These are phyloP conservation scores for Nerophis lumbriciformis DNA, from an alignment of 2,113 vertebrate genomes.

Conservation along the genomic window DNA sequence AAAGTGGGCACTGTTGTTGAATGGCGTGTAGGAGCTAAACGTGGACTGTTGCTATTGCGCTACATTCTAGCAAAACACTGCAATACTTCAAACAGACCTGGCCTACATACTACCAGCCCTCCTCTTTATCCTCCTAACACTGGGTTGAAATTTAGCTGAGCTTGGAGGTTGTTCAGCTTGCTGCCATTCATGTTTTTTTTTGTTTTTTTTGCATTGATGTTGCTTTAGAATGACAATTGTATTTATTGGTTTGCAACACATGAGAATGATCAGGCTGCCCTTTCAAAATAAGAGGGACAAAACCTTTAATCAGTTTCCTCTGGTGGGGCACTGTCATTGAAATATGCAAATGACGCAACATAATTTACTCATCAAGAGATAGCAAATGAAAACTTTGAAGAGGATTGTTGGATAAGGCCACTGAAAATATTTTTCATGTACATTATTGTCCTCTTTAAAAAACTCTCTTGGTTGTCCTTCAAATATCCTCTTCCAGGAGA, in stretches of 20 bases:
- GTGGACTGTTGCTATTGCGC: conserved; percentile 33
- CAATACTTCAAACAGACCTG: conserved; percentile 50
- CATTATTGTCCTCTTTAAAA: conserved; percentile 1
- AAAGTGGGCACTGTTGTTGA: neutral
- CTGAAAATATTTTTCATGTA: conserved; percentile 16
- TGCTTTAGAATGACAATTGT: neutral
- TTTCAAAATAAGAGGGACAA: too few relatives aligned
- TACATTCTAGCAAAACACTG: conserved; percentile 31
- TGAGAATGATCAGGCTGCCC: neutral
- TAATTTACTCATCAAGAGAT: conserved; percentile 23
- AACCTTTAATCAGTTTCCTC: neutral
- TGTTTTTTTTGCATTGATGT: neutral
- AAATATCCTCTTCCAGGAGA: neutral
- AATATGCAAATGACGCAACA: conserved; percentile 61
- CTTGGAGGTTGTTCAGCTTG: conserved; percentile 10
- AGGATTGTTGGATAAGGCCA: conserved; percentile 51
- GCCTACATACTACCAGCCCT: conserved; percentile 51
- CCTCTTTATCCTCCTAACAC: neutral
- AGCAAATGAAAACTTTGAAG: conserved; percentile 30
- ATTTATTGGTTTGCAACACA: conserved; percentile 1
- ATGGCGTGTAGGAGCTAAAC: conserved; percentile 33
- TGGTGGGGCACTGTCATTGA: conserved; percentile 52
- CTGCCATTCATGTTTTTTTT: too few relatives aligned
- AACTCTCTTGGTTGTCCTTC: conserved; percentile 12
- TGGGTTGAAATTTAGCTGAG: conserved; percentile 12